Conservation (phyloP, 2,888 invertebrate species). For the Gnatocerus cornutus region DNA sequence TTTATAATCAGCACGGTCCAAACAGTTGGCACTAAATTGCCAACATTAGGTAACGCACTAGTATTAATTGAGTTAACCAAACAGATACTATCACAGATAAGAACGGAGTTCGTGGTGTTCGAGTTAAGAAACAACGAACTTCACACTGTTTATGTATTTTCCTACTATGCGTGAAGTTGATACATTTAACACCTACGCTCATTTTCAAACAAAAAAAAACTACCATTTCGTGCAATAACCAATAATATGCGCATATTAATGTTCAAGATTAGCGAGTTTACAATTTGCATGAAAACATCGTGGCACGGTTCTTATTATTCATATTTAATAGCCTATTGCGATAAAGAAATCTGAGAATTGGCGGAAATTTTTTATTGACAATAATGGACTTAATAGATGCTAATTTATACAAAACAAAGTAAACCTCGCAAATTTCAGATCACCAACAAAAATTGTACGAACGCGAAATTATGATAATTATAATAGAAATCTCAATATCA, state of each 20-base stretch:
- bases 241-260: conserved; percentile 51
- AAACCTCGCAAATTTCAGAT: conserved; percentile 10
- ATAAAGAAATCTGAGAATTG: conserved; percentile 41
- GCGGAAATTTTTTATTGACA: conserved; percentile 38
- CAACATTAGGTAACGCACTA: neutral
- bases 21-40: conserved; percentile 19
- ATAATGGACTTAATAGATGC: conserved; percentile 25
- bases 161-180: neutral
- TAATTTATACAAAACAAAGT: conserved; percentile 32
- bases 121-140: too few relatives aligned
- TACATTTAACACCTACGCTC: conserved; percentile 3
- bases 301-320: conserved; percentile 45
- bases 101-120: too few relatives aligned
- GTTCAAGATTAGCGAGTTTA: conserved; percentile 42
- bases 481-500: conserved; percentile 35
- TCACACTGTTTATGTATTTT: too few relatives aligned
- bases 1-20: conserved; percentile 6
- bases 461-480: conserved; percentile 25
- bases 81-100: too few relatives aligned
- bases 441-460: conserved; percentile 14
- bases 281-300: conserved; percentile 50
- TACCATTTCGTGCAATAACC: conserved; percentile 31
- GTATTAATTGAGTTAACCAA: neutral
- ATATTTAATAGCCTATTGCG: conserved; percentile 40
- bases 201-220: conserved; percentile 33